These are phyloP conservation scores for Litoditis marina DNA, from an alignment of 2,888 invertebrate species.

Conservation along the genomic window DNA sequence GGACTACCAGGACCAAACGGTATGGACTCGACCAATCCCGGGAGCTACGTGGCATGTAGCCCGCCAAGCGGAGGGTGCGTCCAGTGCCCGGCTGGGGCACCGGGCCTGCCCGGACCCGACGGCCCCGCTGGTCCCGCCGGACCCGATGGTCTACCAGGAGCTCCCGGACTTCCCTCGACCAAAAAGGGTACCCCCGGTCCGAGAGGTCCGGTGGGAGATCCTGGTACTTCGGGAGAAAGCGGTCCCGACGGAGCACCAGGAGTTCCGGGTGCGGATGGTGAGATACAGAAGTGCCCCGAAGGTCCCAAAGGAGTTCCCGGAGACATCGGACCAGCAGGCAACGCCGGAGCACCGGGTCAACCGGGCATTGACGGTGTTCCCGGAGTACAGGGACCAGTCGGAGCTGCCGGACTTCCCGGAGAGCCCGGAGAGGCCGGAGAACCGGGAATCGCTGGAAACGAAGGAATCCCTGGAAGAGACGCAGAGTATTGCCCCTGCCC, in stretches of 20 bases:
- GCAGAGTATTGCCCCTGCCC: constrained; percentile 43
- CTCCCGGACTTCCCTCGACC: constrained; percentile 12
- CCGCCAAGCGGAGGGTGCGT: constrained; percentile 25
- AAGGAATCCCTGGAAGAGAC: constrained; percentile 25
- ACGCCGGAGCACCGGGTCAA: constrained; percentile 23
- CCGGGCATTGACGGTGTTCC: constrained; percentile 26
- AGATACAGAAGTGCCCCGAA: neutral
- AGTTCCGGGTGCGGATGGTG: constrained; percentile 23
- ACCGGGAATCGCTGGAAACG: constrained; percentile 25
- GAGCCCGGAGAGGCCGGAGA: constrained; percentile 14
- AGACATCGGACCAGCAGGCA: constrained; percentile 3
- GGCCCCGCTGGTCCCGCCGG: constrained; percentile 30
- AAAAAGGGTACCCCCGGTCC: constrained; percentile 12
- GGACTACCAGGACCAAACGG: constrained; percentile 33
- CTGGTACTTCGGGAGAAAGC: constrained; percentile 9
- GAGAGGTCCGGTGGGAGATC: constrained; percentile 13
- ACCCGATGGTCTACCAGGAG: constrained; percentile 27
- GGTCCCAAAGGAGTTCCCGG: constrained; percentile 11
- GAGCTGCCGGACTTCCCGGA: constrained; percentile 23
- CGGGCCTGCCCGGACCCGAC: constrained; percentile 28
- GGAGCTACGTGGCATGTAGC: constrained; percentile 1
- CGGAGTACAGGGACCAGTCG: constrained; percentile 24
- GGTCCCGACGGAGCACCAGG: constrained; percentile 21
- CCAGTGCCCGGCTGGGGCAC: constrained; percentile 32
- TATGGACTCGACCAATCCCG: constrained; percentile 26